Percentiles rank a stretch among this genome's conserved stretches.
Conservation (phyloP, 2,113 vertebrate genomes). For the Chunga burmeisteri region DNA sequence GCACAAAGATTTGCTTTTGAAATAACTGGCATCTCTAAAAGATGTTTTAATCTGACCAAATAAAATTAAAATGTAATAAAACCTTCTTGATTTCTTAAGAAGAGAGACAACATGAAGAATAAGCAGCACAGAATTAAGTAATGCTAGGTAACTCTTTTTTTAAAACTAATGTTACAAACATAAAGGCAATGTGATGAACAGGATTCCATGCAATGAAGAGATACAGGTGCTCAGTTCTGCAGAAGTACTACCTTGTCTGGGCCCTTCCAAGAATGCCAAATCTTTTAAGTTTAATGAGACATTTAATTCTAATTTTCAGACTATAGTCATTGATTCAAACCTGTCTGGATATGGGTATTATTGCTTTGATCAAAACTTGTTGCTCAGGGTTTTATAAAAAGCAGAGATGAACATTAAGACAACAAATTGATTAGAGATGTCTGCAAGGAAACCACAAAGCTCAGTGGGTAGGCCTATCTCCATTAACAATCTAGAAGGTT, state of each 20-base stretch:
- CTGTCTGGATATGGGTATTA: neutral
- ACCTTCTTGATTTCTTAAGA: neutral
- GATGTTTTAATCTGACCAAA: neutral
- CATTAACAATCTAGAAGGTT: constrained; percentile 52
- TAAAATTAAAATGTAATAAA: neutral
- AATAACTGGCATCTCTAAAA: neutral
- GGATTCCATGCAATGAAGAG: neutral
- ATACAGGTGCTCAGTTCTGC: neutral
- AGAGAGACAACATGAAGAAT: neutral
- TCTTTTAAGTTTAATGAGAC: neutral
- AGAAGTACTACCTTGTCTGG: neutral
- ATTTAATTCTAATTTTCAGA: constrained; percentile 1
- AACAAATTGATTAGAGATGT: constrained; percentile 43
- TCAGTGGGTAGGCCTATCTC: constrained; percentile 10
- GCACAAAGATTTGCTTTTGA: neutral
- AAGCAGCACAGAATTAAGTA: neutral
- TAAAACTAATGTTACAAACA: neutral
- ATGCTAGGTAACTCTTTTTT: neutral
- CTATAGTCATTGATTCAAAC: neutral
- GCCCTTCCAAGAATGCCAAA: neutral
- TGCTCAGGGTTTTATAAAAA: constrained; percentile 1
- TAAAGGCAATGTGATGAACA: neutral
- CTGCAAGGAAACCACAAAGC: constrained; percentile 18
- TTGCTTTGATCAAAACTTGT: neutral
- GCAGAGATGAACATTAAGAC: neutral